These are phyloP conservation scores for Dipodomys stephensi DNA, from an alignment of 2,113 vertebrate species.

Conservation along the genomic window DNA sequence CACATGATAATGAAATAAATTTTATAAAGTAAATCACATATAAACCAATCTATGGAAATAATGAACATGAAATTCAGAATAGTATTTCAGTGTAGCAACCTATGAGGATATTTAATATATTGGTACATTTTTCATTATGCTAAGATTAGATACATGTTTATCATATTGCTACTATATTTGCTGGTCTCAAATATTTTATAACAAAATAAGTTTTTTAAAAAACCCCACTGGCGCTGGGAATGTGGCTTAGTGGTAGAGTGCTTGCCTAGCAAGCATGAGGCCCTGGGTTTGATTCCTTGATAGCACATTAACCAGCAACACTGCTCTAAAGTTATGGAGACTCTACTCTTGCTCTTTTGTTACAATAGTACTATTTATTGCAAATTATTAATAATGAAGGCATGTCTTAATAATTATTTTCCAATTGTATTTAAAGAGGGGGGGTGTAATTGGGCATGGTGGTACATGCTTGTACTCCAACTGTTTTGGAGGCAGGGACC, in stretches of 20 bases:
- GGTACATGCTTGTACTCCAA: too few species aligned
- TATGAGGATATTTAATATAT: background rate
- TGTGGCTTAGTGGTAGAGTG: too few species aligned
- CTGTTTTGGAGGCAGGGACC: too few species aligned
- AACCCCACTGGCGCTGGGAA: background rate
- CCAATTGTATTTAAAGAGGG: background rate
- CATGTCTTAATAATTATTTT: conserved; percentile 13
- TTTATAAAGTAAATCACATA: conserved; percentile 1
- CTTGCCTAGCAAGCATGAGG: too few species aligned
- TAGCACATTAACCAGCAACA: too few species aligned
- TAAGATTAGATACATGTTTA: background rate
- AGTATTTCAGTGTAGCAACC: background rate
- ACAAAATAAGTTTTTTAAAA: background rate
- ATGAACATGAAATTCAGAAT: conserved; percentile 27
- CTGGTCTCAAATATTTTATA: conserved; percentile 14
- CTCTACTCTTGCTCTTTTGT: background rate
- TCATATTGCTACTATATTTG: background rate
- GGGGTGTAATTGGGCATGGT: too few species aligned
- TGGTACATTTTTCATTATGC: conserved; percentile 27
- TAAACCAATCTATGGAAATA: background rate
- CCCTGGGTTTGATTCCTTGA: too few species aligned
- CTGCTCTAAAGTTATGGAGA: background rate
- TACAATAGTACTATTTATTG: background rate
- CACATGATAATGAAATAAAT: background rate
- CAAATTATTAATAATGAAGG: conserved; percentile 9